These are phyloP conservation scores for Arge pagana DNA, from an alignment of 2,888 invertebrate genomes.

Conservation along the genomic window DNA sequence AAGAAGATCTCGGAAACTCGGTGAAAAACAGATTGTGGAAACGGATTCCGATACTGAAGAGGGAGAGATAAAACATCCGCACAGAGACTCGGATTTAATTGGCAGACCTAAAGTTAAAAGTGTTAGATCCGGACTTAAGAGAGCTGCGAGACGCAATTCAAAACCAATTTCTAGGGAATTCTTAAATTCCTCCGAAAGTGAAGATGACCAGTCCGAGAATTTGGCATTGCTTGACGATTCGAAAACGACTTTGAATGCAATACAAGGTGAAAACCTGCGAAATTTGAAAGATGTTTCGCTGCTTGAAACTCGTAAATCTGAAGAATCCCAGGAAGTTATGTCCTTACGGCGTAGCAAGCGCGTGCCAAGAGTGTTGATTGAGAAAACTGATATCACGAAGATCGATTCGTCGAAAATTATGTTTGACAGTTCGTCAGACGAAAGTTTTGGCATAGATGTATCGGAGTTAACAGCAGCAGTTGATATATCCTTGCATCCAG, in stretches of 20 bases:
- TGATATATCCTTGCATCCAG: conserved; percentile 47
- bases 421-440: conserved; percentile 52
- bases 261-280: conserved; percentile 1
- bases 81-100: background rate
- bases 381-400: conserved; percentile 48
- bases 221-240: background rate
- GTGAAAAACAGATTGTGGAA: background rate
- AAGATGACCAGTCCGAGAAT: conserved; percentile 36
- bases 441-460: conserved; percentile 50
- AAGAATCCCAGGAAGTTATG: conserved; percentile 28
- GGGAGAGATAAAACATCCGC: background rate
- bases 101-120: background rate
- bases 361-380: conserved; percentile 40
- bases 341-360: conserved; percentile 39
- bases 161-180: conserved; percentile 10
- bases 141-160: conserved; percentile 12
- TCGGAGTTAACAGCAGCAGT: conserved; percentile 45
- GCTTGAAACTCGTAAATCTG: conserved; percentile 17
- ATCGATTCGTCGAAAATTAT: conserved; percentile 41
- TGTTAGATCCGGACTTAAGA: conserved; percentile 18
- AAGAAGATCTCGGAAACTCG: conserved; percentile 1
- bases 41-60: conserved; percentile 1
- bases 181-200: conserved; percentile 41
- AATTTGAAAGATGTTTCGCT: conserved; percentile 1
- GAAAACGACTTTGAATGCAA: background rate